Conservation (phyloP, 1,140 invertebrate species). For the Asbolus verrucosus region DNA sequence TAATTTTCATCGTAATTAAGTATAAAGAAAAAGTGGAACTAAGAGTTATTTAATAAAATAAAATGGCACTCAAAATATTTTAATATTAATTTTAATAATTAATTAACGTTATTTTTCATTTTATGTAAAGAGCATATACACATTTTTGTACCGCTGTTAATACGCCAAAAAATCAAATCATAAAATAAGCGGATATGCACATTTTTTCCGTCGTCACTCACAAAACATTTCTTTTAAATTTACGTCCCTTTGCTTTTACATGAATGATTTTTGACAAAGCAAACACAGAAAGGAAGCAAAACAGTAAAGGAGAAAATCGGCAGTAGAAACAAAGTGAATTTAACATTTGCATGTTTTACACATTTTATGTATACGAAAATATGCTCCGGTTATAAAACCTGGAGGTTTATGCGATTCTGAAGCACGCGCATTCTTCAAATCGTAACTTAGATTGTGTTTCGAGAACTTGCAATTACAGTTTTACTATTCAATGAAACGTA, state of each 20-base stretch:
- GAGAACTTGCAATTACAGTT: conserved; percentile 42
- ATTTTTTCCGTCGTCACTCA: conserved; percentile 22
- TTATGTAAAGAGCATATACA: too few relatives aligned
- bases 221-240: conserved; percentile 36
- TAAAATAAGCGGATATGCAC: too few relatives aligned
- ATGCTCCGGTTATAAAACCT: conserved; percentile 44
- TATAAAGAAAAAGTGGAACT: too few relatives aligned
- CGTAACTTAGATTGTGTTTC: conserved; percentile 40
- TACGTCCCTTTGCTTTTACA: conserved; percentile 32
- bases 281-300: conserved; percentile 33
- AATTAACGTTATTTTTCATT: too few relatives aligned
- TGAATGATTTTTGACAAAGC: conserved; percentile 45
- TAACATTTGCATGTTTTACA: conserved; percentile 40
- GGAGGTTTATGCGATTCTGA: conserved; percentile 38
- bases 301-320: conserved; percentile 31
- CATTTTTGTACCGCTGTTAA: too few relatives aligned
- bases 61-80: too few relatives aligned
- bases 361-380: conserved; percentile 44
- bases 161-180: too few relatives aligned
- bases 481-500: conserved; percentile 48
- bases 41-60: too few relatives aligned
- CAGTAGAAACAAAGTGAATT: conserved; percentile 40
- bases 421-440: conserved; percentile 26
- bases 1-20: too few relatives aligned
- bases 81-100: too few relatives aligned